Evolutionary conservation across 2,888 invertebrate species (phyloP), one percentile per base, ranked within the genome.

Genomic region (Lymantria dispar): DNA sequence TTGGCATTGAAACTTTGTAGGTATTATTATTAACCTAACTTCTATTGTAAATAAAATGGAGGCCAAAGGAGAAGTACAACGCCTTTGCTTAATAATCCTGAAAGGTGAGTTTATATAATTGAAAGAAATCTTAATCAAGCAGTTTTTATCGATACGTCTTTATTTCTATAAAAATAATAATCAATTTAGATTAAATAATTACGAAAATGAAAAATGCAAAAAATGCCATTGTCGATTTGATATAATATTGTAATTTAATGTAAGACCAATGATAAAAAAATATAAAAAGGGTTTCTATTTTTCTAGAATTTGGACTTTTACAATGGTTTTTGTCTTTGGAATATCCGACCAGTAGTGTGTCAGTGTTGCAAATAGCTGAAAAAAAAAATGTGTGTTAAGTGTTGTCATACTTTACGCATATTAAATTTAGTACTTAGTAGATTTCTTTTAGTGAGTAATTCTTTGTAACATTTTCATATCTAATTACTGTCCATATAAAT

Each of bases 201-300:
- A 22, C 5, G 22, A 22, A 22, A 22, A 22, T 22, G 2, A 22
- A 22, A 22, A 22, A 22, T 5, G 22, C 22, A 22, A 22, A 22
- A 22, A 22, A 22, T 22, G 22, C 22, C 22, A 33, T 33, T 33
- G 10, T 10, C 33, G 10, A 33, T 33, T 33, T 33, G 33, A 33
- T 33, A 33, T 1, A 33, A 33, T 10, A 5, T 22, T 22, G 22
- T 22, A 3, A 22, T 22, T 22, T 3, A 30, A 14, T 29, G 13
- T 48, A 62, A 64, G 76, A 73, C 74, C 75, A 75, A 77, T 22
- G 11, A 64, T 68, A 57, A 59, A 67, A 66, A 59, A 55, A 63
- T 65, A 69, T 59, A 56, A 63, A 64, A 69, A 64, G 69, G 73
- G 77, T 72, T 74, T 75, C 78, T 84, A 84, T 84, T 84, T 83